Conservation (phyloP, 2,113 vertebrate genomes). For the Gyps fulvus region DNA sequence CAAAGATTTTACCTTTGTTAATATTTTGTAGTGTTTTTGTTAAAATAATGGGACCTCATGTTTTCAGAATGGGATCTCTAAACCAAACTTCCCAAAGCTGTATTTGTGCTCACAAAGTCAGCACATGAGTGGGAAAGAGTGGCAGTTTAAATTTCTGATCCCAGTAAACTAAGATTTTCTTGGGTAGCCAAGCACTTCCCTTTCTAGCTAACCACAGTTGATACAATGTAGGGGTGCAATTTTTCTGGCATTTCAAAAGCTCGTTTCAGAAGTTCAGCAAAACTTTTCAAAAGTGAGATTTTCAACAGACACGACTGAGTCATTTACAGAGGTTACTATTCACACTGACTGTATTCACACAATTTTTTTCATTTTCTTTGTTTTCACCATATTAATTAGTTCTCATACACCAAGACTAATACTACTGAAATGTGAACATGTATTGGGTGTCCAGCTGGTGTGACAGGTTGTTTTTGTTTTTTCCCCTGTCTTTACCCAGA, state of each 20-base stretch:
- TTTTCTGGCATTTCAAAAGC: background rate
- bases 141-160: background rate
- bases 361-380: background rate
- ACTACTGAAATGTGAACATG: accelerated
- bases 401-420: background rate
- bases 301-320: background rate
- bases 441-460: background rate
- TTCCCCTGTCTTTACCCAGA: background rate
- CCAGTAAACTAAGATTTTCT: background rate
- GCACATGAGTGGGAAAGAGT: accelerated
- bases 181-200: background rate
- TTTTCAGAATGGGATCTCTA: background rate
- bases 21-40: background rate
- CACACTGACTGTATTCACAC: background rate
- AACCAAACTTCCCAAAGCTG: background rate
- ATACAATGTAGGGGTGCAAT: background rate
- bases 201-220: background rate
- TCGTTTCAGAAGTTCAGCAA: background rate
- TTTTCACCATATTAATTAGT: background rate
- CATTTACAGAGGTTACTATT: background rate
- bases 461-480: background rate
- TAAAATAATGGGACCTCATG: background rate
- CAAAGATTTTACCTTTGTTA: background rate
- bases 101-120: background rate
- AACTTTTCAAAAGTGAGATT: background rate